Base-by-base conservation (phyloP, 1,140 invertebrate genomes). In the Scaptodrosophila lebanonensis region DNA sequence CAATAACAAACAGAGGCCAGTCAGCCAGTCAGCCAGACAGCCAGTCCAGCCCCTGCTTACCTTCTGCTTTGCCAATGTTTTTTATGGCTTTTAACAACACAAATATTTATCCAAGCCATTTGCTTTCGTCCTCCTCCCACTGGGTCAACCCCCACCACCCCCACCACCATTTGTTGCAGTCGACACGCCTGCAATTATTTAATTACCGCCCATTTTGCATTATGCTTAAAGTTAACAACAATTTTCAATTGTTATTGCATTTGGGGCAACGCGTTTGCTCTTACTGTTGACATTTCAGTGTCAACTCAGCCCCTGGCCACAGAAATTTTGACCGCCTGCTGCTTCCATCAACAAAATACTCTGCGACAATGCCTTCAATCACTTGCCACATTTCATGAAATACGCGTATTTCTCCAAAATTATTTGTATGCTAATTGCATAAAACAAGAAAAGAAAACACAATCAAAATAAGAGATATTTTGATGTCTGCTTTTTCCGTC, bases 1-100 rank as follows among this genome's bases (percentile, higher is more conserved):
- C 66, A 68, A 68, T 68, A 68, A 54, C 67, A 56, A 68, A 58
- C 57, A 65, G 48, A 54, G 52, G 65, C 62, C 45, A 36, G 38
- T 52, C 50, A 11, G 42, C 42, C 11, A 12, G 15, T 6, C n/a
- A 20, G 16, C 32, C n/a, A 47, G 4, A 33, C 22, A 2, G 17
- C 15, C 7, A 15, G 8, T 42, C 22, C 9, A 13, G 12, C 11
- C 39, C 12, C n/a, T n/a, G n/a, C n/a, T 9, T 18, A 25, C 22
- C 39, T 25, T 7, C 39, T 20, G 39, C 12, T 13, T n/a, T 11
- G 5, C 5, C 11, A 49, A 51, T 58, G 52, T 63, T 68, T 45
- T 69, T 50, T 44, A 45, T 58, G 45, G 57, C 51, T 68, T 63
- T 66, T 44, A 66, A 38, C 62, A 66, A 40, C 44, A 45, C 62